Conservation (phyloP, 2,113 vertebrate species). For the Chaenocephalus aceratus region DNA sequence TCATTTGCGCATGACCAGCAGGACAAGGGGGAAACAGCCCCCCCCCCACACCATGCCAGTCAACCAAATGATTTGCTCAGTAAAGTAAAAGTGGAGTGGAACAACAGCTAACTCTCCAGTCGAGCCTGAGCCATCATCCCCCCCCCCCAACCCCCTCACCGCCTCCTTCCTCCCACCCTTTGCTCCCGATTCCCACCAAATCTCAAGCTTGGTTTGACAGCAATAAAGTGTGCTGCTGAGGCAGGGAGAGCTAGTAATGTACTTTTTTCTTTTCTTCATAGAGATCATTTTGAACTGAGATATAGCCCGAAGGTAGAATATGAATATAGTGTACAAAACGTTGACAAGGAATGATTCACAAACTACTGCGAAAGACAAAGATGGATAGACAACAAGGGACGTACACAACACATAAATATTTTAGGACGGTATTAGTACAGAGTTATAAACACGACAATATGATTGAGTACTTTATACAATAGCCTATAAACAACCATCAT, state of each 20-base stretch:
- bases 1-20: slow-evolving; percentile 48
- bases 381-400: slow-evolving; percentile 29
- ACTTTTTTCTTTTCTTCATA: slow-evolving; percentile 69
- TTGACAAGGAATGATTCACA: slow-evolving; percentile 50
- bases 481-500: slow-evolving; percentile 23
- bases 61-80: slow-evolving; percentile 80
- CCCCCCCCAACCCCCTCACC: slow-evolving; percentile 21
- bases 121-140: slow-evolving; percentile 57
- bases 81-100: slow-evolving; percentile 77
- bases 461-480: slow-evolving; percentile 6
- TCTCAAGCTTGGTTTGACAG: slow-evolving; percentile 80
- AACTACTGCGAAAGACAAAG: slow-evolving; percentile 42
- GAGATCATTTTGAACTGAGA: slow-evolving; percentile 67
- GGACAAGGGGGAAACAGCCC: slow-evolving; percentile 34
- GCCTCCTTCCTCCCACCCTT: slow-evolving; percentile 24
- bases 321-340: slow-evolving; percentile 54
- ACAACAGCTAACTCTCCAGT: slow-evolving; percentile 66
- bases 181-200: slow-evolving; percentile 71
- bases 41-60: slow-evolving; percentile 50
- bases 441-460: slow-evolving; percentile 20
- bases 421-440: slow-evolving; percentile 15
- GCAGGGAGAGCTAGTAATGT: slow-evolving; percentile 68
- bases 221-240: slow-evolving; percentile 75
- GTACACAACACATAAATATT: slow-evolving; percentile 31
- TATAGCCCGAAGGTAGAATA: slow-evolving; percentile 67